Evolutionary conservation across 2,888 invertebrate genomes (phyloP), one percentile per base, ranked within the genome.

Genomic region (Agriotes lineatus): DNA sequence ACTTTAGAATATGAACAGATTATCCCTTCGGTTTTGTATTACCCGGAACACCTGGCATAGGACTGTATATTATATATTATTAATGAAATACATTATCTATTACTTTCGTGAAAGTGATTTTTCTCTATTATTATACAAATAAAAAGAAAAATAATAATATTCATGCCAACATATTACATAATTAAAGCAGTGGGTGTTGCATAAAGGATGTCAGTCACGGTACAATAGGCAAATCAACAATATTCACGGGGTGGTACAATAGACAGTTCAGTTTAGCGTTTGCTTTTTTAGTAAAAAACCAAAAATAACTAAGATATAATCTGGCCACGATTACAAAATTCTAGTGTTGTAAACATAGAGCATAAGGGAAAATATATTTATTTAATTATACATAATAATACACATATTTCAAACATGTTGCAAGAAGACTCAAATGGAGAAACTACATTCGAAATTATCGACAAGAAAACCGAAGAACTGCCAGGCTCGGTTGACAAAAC

Each of bases 401-500:
- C n/a, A n/a, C n/a, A n/a, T n/a, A n/a, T n/a, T n/a, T n/a, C 7
- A 9, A 18, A 52, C 6, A 78, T 76, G 76, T 72, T 77, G 44
- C 76, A 82, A 72, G 85, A 85, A 72, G 85, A 85, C 75, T 84
- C 85, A 2, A 85, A 84, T 72, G 84, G 84, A 16, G 84, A 84
- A 64, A 81, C 83, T 62, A 81, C 83, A 3, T 85, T 85, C 72
- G 85, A 85, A 79, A 83, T 85, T 71, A 82, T 85, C 22, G 85
- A 85, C 64, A 84, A 83, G 72, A 82, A 81, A 72, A 35, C 35
- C 2, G 68, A 67, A 35, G 63, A 64, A 33, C 30, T 59, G 16
- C 52, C 61, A 44, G 45, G 35, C 25, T 39, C 57, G 58, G 73
- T 71, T 25, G 79, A 80, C 50, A 78, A 77, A 67, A 78, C 77